A percentile compares a stretch with the other conserved stretches of the same genome.
These are phyloP conservation scores for Rattus rattus DNA, from an alignment of 2,113 vertebrate species.

Conservation along the genomic window DNA sequence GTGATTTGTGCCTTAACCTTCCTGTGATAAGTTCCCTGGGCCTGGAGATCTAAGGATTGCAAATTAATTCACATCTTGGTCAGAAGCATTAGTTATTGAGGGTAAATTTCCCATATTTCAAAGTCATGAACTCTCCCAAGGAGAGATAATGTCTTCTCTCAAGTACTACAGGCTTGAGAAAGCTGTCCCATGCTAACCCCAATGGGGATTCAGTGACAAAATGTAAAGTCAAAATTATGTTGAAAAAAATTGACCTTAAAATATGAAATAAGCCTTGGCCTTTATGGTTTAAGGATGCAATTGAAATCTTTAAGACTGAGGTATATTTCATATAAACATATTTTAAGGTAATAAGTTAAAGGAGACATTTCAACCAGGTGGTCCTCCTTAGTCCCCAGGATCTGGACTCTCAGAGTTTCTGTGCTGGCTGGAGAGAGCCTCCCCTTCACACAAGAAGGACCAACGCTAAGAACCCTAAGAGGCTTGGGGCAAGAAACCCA, in stretches of 20 bases:
- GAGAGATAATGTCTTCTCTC: neutral
- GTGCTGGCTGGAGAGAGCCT: accelerated
- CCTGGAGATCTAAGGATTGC: neutral
- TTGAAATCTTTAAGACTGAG: neutral
- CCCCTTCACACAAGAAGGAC: accelerated
- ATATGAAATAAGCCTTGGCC: neutral
- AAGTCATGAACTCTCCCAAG: neutral
- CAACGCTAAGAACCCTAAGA: accelerated
- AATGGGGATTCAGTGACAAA: neutral
- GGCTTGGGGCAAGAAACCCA: neutral
- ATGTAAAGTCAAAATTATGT: neutral
- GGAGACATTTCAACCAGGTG: neutral
- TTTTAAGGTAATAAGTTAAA: neutral
- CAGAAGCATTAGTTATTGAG: neutral
- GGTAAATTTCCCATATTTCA: neutral
- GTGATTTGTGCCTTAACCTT: neutral
- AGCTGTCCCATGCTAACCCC: neutral
- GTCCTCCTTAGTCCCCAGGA: accelerated
- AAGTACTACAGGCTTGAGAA: neutral
- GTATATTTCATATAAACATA: neutral
- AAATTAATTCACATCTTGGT: neutral
- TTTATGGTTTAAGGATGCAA: neutral
- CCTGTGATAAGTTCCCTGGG: accelerated
- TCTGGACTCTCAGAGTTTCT: accelerated
- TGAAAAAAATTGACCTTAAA: neutral